phyloP scores from a whole-genome alignment of 2,888 invertebrate species.

The Eupsilia transversa region DNA sequence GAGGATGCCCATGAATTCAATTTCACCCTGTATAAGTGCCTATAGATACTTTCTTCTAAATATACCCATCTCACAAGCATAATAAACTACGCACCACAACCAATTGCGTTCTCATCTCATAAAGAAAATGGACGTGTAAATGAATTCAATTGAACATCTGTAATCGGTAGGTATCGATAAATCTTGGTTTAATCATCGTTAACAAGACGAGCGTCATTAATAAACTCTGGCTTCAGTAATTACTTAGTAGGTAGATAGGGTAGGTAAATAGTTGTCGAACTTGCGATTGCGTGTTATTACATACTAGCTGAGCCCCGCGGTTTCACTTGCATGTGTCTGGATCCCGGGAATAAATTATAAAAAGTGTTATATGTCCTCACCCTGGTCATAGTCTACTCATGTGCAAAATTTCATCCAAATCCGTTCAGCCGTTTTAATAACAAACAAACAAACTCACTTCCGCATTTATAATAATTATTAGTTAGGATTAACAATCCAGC shows the following conservation, averaged over 20 bases:
- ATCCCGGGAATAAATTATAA: too few species aligned
- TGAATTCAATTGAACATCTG: slow-evolving; percentile 3
- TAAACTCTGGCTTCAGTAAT: not conserved
- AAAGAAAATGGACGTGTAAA: not conserved
- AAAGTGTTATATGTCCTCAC: too few species aligned
- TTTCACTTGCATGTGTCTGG: too few species aligned
- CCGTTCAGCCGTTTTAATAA: too few species aligned
- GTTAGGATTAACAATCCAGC: too few species aligned
- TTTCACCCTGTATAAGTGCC: too few species aligned
- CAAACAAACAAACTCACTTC: too few species aligned
- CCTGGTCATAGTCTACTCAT: too few species aligned
- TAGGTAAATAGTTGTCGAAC: slow-evolving; percentile 1
- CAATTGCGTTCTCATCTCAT: not conserved
- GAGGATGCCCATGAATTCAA: too few species aligned
- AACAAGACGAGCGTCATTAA: slow-evolving; percentile 2
- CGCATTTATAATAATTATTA: too few species aligned
- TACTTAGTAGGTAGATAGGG: not conserved
- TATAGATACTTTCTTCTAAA: not conserved
- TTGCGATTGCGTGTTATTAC: not conserved
- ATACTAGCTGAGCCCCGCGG: too few species aligned
- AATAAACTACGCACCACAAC: not conserved
- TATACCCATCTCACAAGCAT: not conserved
- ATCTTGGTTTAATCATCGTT: slow-evolving; percentile 24
- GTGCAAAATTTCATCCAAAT: too few species aligned
- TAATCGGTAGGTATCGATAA: not conserved